Conservation (phyloP, 2,888 invertebrate genomes). For the Erannis defoliaria region DNA sequence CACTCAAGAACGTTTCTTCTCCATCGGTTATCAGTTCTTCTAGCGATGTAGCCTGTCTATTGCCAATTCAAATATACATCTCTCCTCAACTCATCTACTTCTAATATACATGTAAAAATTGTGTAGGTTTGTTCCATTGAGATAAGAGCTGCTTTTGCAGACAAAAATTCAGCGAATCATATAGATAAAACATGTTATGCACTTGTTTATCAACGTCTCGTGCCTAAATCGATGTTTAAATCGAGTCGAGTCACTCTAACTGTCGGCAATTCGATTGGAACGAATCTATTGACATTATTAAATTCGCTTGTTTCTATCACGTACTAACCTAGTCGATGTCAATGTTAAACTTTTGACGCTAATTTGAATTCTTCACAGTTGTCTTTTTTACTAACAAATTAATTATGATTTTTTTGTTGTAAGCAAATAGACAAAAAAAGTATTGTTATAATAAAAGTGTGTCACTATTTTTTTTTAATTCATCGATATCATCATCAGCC, state of each 20-base stretch:
- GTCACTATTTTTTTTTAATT: constrained; percentile 4
- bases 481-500: not conserved
- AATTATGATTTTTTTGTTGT: constrained; percentile 49
- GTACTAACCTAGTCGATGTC: constrained; percentile 50
- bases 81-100: no score
- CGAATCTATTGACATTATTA: constrained; percentile 36
- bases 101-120: no score
- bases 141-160: no score
- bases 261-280: constrained; percentile 30
- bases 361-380: constrained; percentile 48
- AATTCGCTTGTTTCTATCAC: constrained; percentile 33
- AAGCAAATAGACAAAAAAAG: not conserved
- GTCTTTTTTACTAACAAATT: constrained; percentile 40
- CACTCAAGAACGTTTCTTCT: no score
- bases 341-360: constrained; percentile 54
- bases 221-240: constrained; percentile 29
- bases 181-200: no score
- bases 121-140: no score
- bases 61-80: no score
- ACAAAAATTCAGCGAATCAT: no score
- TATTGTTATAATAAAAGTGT: constrained; percentile 12
- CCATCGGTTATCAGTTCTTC: no score
- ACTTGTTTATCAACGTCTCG: constrained; percentile 32
- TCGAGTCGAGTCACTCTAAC: constrained; percentile 19
- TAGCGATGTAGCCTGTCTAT: no score